phyloP scores from a whole-genome alignment of 2,888 invertebrate genomes.

The Eupeodes latifasciatus region DNA sequence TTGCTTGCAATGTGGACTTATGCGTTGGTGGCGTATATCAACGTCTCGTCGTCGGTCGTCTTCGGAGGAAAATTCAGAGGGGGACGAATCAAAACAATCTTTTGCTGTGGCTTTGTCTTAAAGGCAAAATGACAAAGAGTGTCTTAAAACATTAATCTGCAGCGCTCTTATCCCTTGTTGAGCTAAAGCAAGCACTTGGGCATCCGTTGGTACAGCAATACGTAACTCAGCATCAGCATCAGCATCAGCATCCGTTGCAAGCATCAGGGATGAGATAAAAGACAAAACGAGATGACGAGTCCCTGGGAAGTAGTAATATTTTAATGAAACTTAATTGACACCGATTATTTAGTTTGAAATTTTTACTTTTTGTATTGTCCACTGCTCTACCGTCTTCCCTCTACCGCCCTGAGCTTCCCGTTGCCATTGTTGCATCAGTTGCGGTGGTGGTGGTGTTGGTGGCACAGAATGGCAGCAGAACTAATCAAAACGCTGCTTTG shows the following conservation, averaged over 20 bases:
- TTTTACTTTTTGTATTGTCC: constrained; percentile 37
- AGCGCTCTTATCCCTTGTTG: constrained; percentile 46
- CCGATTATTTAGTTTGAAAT: constrained; percentile 70
- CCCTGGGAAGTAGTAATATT: constrained; percentile 71
- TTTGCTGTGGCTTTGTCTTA: constrained; percentile 53
- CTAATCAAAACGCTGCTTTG: constrained; percentile 74
- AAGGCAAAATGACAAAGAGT: constrained; percentile 44
- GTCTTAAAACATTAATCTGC: constrained; percentile 68
- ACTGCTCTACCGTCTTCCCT: constrained; percentile 9
- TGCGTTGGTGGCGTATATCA: not conserved
- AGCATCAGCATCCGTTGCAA: constrained; percentile 51
- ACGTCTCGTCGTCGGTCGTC: not conserved
- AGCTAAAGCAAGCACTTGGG: constrained; percentile 29
- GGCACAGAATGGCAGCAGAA: constrained; percentile 46
- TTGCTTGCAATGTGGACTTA: not conserved
- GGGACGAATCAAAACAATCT: constrained; percentile 50
- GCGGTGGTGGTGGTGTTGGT: not conserved
- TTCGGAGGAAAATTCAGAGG: not conserved
- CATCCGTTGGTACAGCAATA: not conserved
- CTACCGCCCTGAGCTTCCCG: not conserved
- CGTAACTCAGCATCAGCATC: not conserved
- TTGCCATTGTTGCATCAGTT: constrained; percentile 2
- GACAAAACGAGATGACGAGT: constrained; percentile 47
- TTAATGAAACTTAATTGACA: constrained; percentile 76
- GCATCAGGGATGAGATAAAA: not conserved